Base-by-base conservation (phyloP, 2,113 vertebrate species). In the Spea multiplicata region DNA sequence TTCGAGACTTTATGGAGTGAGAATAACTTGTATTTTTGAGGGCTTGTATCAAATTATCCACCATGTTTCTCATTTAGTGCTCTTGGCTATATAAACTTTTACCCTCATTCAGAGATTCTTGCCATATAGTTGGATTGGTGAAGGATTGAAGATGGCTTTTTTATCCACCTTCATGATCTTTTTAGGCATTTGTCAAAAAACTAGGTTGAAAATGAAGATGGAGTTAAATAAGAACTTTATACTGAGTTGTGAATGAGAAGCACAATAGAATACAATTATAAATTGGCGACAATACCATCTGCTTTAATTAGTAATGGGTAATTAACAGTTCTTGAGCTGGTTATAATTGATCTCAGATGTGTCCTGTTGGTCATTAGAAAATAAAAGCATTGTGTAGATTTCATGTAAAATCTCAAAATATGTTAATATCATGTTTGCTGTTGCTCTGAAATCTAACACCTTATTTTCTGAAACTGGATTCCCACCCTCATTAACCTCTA, bases 11-110 rank as follows among this genome's bases (percentile, higher is more conserved):
- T 72, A 66, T 73, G 44, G 69, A n/a, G 5, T 52, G 17, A 12
- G n/a, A 79, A 66, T 73, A n/a, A 49, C 61, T 17, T 66, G n/a
- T 66, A 30, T 14, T 79, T 73, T 79, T 14, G 61, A 66, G 73
- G 76, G 49, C 62, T 73, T 73, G 70, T 47, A 44, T 59, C 70
- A 80, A 73, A 80, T 67, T 73, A 80, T 80, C 50, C 50, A 80
- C 73, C 44, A 73, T 67, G 66, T 66, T 73, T 72, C 77, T 79
- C 8, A 73, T 79, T 73, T 79, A 73, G n/a, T 55, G 57, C 44
- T 66, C 50, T 73, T 44, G 71, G 62, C 77, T 73, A 73, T 55
- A 64, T 50, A 57, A 57, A 44, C 52, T 66, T 52, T 80, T 67
- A 47, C 50, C 57, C 50, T 73, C n/a, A 61, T 73, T 73, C 8